Conservation (phyloP, 2,888 invertebrate genomes). For the Orthosia gracilis region DNA sequence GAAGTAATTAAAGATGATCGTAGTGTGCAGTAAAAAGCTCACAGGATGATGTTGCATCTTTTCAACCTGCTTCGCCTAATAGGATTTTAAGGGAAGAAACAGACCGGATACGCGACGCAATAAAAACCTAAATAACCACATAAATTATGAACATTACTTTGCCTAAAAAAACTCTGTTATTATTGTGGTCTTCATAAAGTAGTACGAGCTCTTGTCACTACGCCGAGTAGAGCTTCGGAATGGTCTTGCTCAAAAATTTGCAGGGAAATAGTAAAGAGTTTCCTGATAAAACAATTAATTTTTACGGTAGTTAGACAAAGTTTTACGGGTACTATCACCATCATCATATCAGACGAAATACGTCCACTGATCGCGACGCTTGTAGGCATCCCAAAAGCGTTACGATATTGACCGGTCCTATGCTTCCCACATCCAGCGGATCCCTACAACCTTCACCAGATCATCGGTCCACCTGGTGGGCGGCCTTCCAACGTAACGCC, state of each 20-base stretch:
- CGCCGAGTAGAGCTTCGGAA: slow-evolving; percentile 29
- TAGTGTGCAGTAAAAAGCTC: not conserved
- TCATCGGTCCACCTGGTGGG: too few relatives aligned
- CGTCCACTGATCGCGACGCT: too few relatives aligned
- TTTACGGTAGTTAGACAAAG: too few relatives aligned
- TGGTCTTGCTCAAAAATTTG: not conserved
- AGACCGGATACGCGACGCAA: not conserved
- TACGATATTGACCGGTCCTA: too few relatives aligned
- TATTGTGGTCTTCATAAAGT: slow-evolving; percentile 6
- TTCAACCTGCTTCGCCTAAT: too few relatives aligned
- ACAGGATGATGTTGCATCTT: not conserved
- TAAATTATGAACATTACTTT: not conserved
- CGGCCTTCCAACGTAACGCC: too few relatives aligned
- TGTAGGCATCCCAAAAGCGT: too few relatives aligned
- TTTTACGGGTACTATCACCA: not conserved
- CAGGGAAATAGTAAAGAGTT: slow-evolving; percentile 9
- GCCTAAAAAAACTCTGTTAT: not conserved
- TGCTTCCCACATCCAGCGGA: too few relatives aligned
- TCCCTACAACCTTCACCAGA: too few relatives aligned
- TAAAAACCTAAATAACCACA: not conserved
- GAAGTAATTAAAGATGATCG: too few relatives aligned
- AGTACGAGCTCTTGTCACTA: slow-evolving; percentile 20
- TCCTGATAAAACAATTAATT: slow-evolving; percentile 26
- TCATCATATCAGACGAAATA: too few relatives aligned
- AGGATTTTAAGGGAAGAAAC: not conserved